Base-by-base conservation (phyloP, 1,140 invertebrate species). In the Drosophila prosaltans region DNA sequence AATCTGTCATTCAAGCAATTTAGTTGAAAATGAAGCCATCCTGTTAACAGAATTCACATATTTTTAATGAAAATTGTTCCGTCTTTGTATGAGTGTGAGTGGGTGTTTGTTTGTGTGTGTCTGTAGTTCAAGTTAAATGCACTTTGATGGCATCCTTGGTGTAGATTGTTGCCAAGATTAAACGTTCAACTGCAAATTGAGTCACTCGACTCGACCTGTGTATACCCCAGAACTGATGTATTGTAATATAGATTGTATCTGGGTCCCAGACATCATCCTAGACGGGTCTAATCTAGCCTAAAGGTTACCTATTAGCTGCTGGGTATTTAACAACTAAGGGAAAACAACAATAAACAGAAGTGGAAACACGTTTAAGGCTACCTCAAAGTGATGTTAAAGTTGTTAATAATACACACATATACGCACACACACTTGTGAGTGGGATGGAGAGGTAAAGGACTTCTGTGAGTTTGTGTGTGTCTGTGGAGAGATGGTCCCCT, bases 351-450 rank as follows among this genome's bases (percentile, higher is more conserved):
- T 32, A 70, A 69, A 73, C 63, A 43, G 51, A 68, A 67, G 54
- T 51, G 54, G 68, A 32, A 67, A 59, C 55, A 64, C 58, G 59
- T 81, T 72, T 68, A 65, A 76, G 79, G 83, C 75, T 69, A 88
- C 79, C 80, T 76, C 77, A 88, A 86, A 86, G 80, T 86, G 83
- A 88, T 86, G 83, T 86, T 86, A 69, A 86, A 80, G 67, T 88
- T 88, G 83, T 86, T 86, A 82, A 86, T 86, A 80, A 80, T 69
- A 57, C 32, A 85, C 41, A 59, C 24, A 72, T 26, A 48, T 11
- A 54, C 40, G 58, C 48, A 45, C 26, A 55, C 48, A 69, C 26
- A 58, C 36, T 32, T 7, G 11, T 30, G 28, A 30, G 28, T 30
- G 28, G 28, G 28, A 2, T 2, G 28, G 28, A 24, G 66, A 26